Conservation (phyloP, 1,140 invertebrate genomes). For the Paralvinella palmiformis region DNA sequence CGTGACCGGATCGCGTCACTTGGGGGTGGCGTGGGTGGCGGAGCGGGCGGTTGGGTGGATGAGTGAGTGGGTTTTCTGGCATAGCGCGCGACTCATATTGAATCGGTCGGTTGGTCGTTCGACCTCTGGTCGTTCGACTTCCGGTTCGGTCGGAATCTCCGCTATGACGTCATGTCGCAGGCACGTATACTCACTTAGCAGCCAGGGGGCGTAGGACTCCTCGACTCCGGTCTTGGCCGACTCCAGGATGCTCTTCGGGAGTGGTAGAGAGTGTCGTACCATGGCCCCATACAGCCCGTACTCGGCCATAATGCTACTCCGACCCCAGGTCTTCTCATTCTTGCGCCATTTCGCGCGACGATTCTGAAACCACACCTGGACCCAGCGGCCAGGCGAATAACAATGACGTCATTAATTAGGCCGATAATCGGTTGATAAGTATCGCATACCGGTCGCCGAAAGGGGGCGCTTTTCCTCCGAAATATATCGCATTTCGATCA, state of each 20-base stretch:
- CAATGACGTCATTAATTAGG: too few relatives aligned
- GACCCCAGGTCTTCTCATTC: constrained; percentile 98
- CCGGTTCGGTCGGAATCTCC: too few relatives aligned
- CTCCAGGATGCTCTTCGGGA: constrained; percentile 96
- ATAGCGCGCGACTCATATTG: too few relatives aligned
- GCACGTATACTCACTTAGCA: constrained; percentile 19
- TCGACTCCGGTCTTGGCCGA: constrained; percentile 41
- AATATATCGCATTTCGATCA: too few relatives aligned
- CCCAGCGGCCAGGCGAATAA: too few relatives aligned
- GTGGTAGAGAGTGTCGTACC: constrained; percentile 93
- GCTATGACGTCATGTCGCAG: too few relatives aligned
- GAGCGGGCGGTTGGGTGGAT: too few relatives aligned
- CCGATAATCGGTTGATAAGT: too few relatives aligned
- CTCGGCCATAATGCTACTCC: constrained; percentile 62
- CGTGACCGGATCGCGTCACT: background rate
- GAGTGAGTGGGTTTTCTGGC: background rate
- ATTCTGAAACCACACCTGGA: constrained; percentile 98
- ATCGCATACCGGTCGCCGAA: too few relatives aligned
- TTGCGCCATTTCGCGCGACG: constrained; percentile 97
- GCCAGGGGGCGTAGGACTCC: constrained; percentile 18
- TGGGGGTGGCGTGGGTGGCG: background rate
- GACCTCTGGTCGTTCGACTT: too few relatives aligned
- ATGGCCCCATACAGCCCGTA: constrained; percentile 99
- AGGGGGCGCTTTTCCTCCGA: too few relatives aligned
- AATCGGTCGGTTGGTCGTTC: too few relatives aligned